A percentile compares a stretch with the other conserved stretches of the same genome.
phyloP scores from a whole-genome alignment of 2,113 vertebrate genomes.

The Rhinolophus ferrumequinum region DNA sequence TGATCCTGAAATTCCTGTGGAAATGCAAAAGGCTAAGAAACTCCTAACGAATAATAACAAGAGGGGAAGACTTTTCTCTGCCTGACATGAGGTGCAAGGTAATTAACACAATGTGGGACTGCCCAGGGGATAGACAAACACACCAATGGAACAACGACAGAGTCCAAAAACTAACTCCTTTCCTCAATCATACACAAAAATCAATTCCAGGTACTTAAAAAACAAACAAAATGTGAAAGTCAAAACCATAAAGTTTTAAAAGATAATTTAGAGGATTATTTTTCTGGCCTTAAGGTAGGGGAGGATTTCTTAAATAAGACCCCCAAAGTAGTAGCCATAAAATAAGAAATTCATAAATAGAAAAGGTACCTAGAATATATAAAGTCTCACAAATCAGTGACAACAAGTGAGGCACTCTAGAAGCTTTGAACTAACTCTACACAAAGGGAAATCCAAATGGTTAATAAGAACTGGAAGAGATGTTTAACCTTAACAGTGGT shows the following conservation, averaged over 20 bases:
- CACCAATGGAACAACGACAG: background rate
- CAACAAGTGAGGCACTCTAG: background rate
- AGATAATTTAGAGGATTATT: background rate
- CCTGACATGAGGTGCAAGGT: background rate
- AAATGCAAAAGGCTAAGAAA: background rate
- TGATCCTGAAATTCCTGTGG: background rate
- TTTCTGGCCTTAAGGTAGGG: background rate
- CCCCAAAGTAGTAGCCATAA: background rate
- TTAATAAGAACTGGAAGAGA: background rate
- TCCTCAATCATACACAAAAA: background rate
- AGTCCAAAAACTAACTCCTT: background rate
- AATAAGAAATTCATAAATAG: background rate
- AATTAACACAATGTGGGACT: background rate
- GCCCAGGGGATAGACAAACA: background rate
- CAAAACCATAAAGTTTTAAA: background rate
- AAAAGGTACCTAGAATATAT: background rate
- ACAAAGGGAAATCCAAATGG: background rate
- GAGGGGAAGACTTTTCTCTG: background rate
- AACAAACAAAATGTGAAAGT: background rate
- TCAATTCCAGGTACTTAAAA: background rate
- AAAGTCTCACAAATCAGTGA: background rate
- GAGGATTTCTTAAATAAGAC: background rate
- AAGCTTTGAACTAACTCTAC: background rate
- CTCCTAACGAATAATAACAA: background rate
- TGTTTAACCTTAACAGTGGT: background rate